A percentile compares a stretch with the other conserved stretches of the same genome.
phyloP scores from a whole-genome alignment of 2,797 vertebrate species.

The Mormyrus hasselquistii region DNA sequence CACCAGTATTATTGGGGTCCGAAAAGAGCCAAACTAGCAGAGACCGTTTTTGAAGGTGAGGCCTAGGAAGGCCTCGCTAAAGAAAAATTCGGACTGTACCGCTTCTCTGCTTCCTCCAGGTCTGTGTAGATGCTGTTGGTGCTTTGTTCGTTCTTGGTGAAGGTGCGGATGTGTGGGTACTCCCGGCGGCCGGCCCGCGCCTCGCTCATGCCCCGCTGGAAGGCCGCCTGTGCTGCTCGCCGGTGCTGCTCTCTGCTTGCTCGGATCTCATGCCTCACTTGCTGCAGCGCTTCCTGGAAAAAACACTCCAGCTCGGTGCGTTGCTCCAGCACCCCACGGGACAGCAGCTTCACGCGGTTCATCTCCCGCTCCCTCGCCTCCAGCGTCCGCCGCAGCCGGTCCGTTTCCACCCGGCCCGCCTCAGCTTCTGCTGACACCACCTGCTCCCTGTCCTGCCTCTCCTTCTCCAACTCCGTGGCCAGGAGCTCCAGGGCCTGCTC shows the following conservation, averaged over 20 bases:
- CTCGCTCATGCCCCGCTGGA: slow-evolving; percentile 60
- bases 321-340: slow-evolving; percentile 64
- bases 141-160: slow-evolving; percentile 67
- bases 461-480: slow-evolving; percentile 50
- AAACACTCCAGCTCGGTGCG: slow-evolving; percentile 76
- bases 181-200: slow-evolving; percentile 62
- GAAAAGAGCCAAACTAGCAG: background rate
- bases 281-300: slow-evolving; percentile 69
- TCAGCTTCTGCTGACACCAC: slow-evolving; percentile 45
- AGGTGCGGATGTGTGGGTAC: slow-evolving; percentile 72
- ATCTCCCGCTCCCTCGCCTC: slow-evolving; percentile 69
- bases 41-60: background rate
- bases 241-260: slow-evolving; percentile 61
- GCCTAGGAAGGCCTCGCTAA: background rate
- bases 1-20: background rate
- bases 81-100: slow-evolving; percentile 44
- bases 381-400: slow-evolving; percentile 68
- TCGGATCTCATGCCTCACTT: slow-evolving; percentile 71
- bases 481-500: slow-evolving; percentile 53
- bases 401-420: slow-evolving; percentile 54
- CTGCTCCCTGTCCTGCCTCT: slow-evolving; percentile 41
- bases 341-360: slow-evolving; percentile 65
- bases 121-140: slow-evolving; percentile 73
- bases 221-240: slow-evolving; percentile 62
- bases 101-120: slow-evolving; percentile 64